phyloP scores from a whole-genome alignment of 1,140 invertebrate species.

The Gonioctena quinquepunctata region DNA sequence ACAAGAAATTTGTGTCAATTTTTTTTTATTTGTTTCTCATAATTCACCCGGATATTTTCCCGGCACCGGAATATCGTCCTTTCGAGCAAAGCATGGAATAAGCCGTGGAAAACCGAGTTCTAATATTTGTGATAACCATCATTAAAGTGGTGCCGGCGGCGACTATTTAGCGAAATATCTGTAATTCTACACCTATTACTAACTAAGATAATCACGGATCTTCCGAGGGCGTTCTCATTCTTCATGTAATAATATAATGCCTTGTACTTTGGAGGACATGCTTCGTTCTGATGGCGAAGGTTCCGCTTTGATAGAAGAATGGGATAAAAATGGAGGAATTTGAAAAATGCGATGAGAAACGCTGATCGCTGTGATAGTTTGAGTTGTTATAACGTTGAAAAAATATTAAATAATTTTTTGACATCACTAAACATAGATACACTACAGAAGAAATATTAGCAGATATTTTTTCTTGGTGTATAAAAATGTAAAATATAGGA shows the following conservation, averaged over 20 bases:
- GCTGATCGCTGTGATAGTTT: background rate
- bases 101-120: constrained; percentile 19
- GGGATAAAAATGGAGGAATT: background rate
- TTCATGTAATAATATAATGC: constrained; percentile 26
- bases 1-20: no score
- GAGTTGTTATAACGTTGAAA: no score
- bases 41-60: background rate
- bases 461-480: no score
- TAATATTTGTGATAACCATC: constrained; percentile 34
- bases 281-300: constrained; percentile 22
- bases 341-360: background rate
- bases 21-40: no score
- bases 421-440: no score
- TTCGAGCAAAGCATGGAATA: no score
- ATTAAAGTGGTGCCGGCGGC: constrained; percentile 14
- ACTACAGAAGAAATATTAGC: no score
- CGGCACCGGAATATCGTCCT: background rate
- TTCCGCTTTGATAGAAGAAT: background rate
- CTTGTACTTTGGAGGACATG: constrained; percentile 17
- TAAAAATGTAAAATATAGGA: no score
- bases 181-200: constrained; percentile 34
- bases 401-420: no score
- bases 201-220: constrained; percentile 25
- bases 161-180: constrained; percentile 31
- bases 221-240: constrained; percentile 18